Percentiles rank a stretch among this genome's conserved stretches.
Conservation (phyloP, 2,888 invertebrate species). For the Acanthopleura granulata region DNA sequence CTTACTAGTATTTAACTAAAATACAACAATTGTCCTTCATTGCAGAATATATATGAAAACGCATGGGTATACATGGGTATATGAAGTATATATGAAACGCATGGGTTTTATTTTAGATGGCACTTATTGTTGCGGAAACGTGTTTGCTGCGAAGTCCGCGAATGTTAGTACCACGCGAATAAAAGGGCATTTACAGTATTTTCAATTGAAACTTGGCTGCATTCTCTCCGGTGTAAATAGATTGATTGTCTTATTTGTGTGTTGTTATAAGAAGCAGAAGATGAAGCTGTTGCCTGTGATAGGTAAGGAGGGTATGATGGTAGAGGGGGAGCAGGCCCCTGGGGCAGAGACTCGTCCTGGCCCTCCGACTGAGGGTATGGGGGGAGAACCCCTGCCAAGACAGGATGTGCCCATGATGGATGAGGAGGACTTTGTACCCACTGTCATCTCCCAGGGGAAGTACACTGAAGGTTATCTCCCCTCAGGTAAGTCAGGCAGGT, state of each 20-base stretch:
- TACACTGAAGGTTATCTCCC: constrained; percentile 23
- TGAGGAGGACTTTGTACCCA: constrained; percentile 40
- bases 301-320: constrained; percentile 1
- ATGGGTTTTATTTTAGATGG: too few species aligned
- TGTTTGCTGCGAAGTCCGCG: too few species aligned
- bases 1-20: too few species aligned
- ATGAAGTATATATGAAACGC: too few species aligned
- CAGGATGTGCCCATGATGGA: constrained; percentile 41
- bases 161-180: too few species aligned
- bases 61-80: too few species aligned
- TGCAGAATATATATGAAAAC: too few species aligned
- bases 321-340: constrained; percentile 17
- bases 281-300: not conserved
- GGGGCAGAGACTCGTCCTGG: constrained; percentile 11
- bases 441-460: constrained; percentile 26
- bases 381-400: not conserved
- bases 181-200: not conserved
- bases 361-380: not conserved
- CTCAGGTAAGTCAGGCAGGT: not conserved
- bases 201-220: constrained; percentile 9
- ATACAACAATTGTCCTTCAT: too few species aligned
- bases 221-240: constrained; percentile 22
- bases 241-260: too few species aligned
- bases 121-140: too few species aligned
- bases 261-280: not conserved